Evolutionary conservation across 2,797 vertebrate species (phyloP), one percentile per base, ranked within the genome.

Genomic region (Oreonectes daqikongensis): DNA sequence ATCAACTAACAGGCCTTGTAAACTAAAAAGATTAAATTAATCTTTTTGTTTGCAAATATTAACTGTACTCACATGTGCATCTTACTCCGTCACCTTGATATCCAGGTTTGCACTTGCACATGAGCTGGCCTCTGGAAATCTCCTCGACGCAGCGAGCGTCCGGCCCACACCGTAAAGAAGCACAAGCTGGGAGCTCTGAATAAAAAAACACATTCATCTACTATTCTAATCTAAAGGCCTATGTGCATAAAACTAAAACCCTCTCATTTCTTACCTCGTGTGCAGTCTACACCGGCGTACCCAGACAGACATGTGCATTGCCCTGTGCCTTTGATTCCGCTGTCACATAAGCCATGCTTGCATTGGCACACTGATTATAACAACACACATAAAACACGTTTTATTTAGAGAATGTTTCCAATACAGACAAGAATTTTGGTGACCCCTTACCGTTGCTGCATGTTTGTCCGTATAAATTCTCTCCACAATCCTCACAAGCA

Each of bases 271-370:
- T 93, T 87, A 98, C 97, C 90, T 72, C 90, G 85, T 59, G 96
- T 93, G 81, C 97, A 99, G 40, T 28, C 84, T 22, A 84, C 83
- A 55, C 96, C 95, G 38, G 80, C 88, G 83, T 98, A 99, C 0
- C 93, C 94, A 28, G 96, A 95, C 55, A 94, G 88, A 81, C 97
- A 98, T 5, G 85, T 86, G 68, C 97, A 99, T 22, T 59, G 84
- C 0, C 97, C 97, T 0, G 93, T 79, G 0, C 95, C 95, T 0
- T 38, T 72, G 2, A 93, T 50, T 1, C 97, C 97, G 3, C 83
- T 84, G 83, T 85, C 89, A 86, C 97, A 99, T 3, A 94, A 35
- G 1, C 97, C 97, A 0, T 98, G 95, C 72, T 95, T 53, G 22
- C 96, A 99, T 14, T 35, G 83, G 55, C 97, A 99, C 26, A 84